Conservation (phyloP, 1,140 invertebrate species). For the Hydropsyche tenuis region DNA sequence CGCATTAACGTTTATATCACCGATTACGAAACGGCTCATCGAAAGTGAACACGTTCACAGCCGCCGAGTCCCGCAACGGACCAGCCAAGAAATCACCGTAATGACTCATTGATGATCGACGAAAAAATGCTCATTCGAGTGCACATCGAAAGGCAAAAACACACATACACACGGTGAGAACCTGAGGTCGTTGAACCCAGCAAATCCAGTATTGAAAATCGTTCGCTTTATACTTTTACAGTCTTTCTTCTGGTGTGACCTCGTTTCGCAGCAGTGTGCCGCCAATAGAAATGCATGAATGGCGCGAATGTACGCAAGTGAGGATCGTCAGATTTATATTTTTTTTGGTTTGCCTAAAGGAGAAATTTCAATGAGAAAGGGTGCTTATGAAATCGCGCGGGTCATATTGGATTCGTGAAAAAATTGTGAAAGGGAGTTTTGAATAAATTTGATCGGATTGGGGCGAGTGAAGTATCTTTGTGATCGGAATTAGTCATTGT, state of each 20-base stretch:
- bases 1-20: not conserved
- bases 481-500: no score
- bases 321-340: conserved; percentile 2
- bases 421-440: no score
- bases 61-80: no score
- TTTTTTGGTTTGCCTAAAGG: no score
- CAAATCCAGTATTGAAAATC: conserved; percentile 42
- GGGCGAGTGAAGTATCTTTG: no score
- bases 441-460: no score
- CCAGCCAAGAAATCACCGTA: no score
- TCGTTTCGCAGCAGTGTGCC: conserved; percentile 29
- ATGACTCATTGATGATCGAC: not conserved
- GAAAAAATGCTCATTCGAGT: not conserved
- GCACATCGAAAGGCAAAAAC: not conserved
- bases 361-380: no score
- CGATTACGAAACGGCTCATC: not conserved
- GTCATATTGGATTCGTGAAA: no score
- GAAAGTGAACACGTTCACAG: not conserved
- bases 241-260: conserved; percentile 45
- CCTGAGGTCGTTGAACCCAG: conserved; percentile 33
- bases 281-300: not conserved
- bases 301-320: conserved; percentile 13
- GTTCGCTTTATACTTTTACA: conserved; percentile 37
- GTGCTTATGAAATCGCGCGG: no score
- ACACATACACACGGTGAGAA: conserved; percentile 27